Conservation (phyloP, 92 coral and sea anemone genomes). For the Scolanthus callimorphus region DNA sequence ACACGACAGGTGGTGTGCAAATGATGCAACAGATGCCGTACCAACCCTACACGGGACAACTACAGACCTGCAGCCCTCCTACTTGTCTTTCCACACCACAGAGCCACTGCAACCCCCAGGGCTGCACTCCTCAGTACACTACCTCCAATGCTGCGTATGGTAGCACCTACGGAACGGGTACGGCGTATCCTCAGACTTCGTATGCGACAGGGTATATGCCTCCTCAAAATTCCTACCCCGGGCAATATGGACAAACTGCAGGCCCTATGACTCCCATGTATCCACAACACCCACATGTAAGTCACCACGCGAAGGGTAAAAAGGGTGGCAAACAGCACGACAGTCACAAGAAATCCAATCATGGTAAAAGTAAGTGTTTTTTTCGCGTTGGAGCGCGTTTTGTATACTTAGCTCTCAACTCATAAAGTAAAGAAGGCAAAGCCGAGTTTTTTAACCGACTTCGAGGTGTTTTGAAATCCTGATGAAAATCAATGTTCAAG, state of each 20-base stretch:
- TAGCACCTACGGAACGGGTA: conserved; percentile 33
- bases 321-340: too few species aligned
- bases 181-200: conserved; percentile 7
- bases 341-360: too few species aligned
- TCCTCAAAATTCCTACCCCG: conserved; percentile 14
- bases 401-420: too few species aligned
- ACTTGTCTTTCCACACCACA: conserved; percentile 28
- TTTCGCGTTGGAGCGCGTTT: too few species aligned
- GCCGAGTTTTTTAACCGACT: too few species aligned
- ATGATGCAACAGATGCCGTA: conserved; percentile 45
- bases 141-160: too few species aligned
- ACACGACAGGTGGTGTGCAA: conserved; percentile 38
- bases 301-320: too few species aligned
- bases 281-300: not conserved
- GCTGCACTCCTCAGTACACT: conserved; percentile 40
- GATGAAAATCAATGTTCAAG: too few species aligned
- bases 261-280: not conserved
- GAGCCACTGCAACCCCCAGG: conserved; percentile 48
- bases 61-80: conserved; percentile 35
- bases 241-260: conserved; percentile 3
- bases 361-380: too few species aligned
- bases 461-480: too few species aligned
- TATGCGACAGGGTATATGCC: conserved; percentile 26
- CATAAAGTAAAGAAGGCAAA: too few species aligned
- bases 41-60: conserved; percentile 33